Percentiles rank a stretch among this genome's conserved stretches.
These are phyloP conservation scores for Mesorhabditis spiculigera DNA, from an alignment of 2,888 invertebrate genomes.

Conservation along the genomic window DNA sequence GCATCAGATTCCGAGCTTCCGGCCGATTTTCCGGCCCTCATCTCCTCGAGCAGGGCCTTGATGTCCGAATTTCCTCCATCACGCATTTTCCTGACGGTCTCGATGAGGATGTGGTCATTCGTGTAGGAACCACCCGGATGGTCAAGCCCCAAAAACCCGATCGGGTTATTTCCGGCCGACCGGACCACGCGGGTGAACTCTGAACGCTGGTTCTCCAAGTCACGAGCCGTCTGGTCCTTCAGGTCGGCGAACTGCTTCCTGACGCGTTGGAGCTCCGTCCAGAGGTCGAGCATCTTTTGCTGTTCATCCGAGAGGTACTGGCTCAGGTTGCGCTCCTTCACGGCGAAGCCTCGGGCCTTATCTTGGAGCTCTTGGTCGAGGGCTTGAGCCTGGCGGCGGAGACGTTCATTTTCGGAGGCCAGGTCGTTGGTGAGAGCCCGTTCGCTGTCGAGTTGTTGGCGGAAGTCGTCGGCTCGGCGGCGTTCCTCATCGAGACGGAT, in stretches of 20 bases:
- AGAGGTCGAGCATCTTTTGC: conserved; percentile 56
- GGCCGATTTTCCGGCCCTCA: neutral
- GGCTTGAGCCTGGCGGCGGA: conserved; percentile 52
- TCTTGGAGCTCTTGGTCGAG: conserved; percentile 44
- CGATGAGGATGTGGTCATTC: conserved; percentile 44
- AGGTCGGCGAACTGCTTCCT: conserved; percentile 53
- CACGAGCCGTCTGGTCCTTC: conserved; percentile 38
- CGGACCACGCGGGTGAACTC: conserved; percentile 39
- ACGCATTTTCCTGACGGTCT: conserved; percentile 37
- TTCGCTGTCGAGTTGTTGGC: conserved; percentile 53
- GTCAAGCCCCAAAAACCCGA: conserved; percentile 20
- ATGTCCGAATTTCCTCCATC: conserved; percentile 8
- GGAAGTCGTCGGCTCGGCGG: conserved; percentile 51
- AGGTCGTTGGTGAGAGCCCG: conserved; percentile 44
- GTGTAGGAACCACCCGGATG: conserved; percentile 27
- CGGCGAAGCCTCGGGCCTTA: conserved; percentile 48
- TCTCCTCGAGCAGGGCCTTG: neutral
- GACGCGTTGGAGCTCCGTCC: conserved; percentile 53
- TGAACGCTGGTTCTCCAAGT: conserved; percentile 40
- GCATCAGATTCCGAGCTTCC: conserved; percentile 38
- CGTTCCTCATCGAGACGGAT: conserved; percentile 54
- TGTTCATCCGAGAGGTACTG: conserved; percentile 57
- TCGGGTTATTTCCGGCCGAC: conserved; percentile 24
- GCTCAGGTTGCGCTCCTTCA: conserved; percentile 48
- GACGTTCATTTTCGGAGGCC: conserved; percentile 49